Conservation (phyloP, 2,797 vertebrate genomes). For the Carcharodon carcharias region DNA sequence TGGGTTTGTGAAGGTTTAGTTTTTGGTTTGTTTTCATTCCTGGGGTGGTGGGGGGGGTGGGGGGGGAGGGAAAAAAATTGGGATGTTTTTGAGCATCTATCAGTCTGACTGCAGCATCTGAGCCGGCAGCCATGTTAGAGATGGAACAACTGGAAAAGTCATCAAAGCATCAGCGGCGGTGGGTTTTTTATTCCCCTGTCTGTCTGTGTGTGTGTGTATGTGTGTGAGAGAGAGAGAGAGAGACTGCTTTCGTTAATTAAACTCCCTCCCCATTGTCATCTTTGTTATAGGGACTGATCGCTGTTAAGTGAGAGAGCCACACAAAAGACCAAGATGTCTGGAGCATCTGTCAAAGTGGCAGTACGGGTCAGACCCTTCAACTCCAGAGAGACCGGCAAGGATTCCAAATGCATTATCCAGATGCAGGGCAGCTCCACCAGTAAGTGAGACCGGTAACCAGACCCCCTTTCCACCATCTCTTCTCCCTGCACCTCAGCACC, state of each 20-base stretch:
- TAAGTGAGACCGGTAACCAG: conserved; percentile 60
- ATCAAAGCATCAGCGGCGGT: background rate
- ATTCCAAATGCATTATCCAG: conserved; percentile 98
- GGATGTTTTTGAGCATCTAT: background rate
- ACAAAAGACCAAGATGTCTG: conserved; percentile 71
- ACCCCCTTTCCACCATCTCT: conserved; percentile 43
- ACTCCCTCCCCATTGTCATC: background rate
- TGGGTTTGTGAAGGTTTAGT: too few species aligned
- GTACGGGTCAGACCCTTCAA: conserved; percentile 96
- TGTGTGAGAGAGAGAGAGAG: too few species aligned
- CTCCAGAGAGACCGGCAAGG: conserved; percentile 85
- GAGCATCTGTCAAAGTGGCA: conserved; percentile 95
- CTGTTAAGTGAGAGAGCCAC: background rate
- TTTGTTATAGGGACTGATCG: background rate
- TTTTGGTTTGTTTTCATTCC: background rate
- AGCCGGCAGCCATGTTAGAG: background rate
- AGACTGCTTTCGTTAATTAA: background rate
- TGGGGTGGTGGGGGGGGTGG: too few species aligned
- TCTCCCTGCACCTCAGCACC: conserved; percentile 44
- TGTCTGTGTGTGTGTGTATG: background rate
- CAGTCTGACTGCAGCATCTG: background rate
- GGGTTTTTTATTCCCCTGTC: background rate
- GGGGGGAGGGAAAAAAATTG: too few species aligned
- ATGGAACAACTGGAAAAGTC: background rate
- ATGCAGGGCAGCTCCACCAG: conserved; percentile 98